Evolutionary conservation across 2,113 vertebrate species (phyloP), one percentile per base, ranked within the genome.

Genomic region (Jaculus jaculus): DNA sequence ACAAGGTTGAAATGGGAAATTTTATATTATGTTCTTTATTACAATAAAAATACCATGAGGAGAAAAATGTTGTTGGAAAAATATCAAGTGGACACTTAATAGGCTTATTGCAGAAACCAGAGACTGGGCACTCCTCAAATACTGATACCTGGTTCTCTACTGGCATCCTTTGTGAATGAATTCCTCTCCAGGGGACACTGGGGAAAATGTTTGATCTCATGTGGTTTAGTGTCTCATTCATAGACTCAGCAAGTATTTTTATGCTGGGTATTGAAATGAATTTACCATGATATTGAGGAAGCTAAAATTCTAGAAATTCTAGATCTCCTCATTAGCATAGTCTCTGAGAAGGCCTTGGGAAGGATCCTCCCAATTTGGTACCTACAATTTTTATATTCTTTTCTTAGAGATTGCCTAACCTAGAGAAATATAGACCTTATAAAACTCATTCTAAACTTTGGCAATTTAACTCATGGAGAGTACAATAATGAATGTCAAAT

Each of bases 331-430:
- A 15, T 37, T 79, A 24, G 20, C 16, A 39, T 2, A 15, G 54
- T 18, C 24, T 4, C 5, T 5, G 1, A 68, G 6, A 69, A 61
- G 37, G 69, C 47, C 37, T 85, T 79, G n/a, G 30, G 82, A 78
- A 26, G 18, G 24, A 39, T 1, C 21, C n/a, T 84, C 18, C 23
- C 30, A 82, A 23, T 65, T 60, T 83, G 66, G 26, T 83, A 65
- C 66, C 17, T 85, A 20, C 54, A 68, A 60, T 88, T 84, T 54
- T 58, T 82, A 39, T 84, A 17, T 63, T 81, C 8, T 84, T 79
- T 92, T 75, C 72, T 93, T 74, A 84, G 39, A 83, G 37, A n/a
- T 87, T 51, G 68, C 42, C 42, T 80, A 61, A 63, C 18, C 54
- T 77, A 21, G 71, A 66, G 17, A 89, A 87, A 73, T 73, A 32